Percentiles rank a stretch among this genome's conserved stretches.
phyloP scores from a whole-genome alignment of 2,888 invertebrate species.

The Hermodice carunculata region DNA sequence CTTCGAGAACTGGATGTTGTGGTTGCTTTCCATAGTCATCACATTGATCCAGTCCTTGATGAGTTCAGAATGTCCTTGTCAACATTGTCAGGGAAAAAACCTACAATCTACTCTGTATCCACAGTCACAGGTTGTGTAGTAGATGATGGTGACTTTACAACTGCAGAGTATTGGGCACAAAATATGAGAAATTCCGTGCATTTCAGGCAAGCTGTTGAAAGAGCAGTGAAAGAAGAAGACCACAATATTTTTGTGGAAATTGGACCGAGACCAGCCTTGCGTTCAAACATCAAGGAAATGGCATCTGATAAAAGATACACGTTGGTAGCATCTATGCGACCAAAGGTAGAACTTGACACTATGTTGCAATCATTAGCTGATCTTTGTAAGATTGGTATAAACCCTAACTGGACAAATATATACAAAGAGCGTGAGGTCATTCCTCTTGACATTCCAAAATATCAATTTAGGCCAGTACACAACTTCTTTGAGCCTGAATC shows the following conservation, averaged over 20 bases:
- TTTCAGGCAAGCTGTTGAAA: slow-evolving; percentile 40
- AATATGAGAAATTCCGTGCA: slow-evolving; percentile 50
- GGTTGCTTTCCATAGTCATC: slow-evolving; percentile 52
- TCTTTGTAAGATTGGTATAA: no score
- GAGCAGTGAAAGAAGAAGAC: slow-evolving; percentile 2
- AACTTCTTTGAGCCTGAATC: no score
- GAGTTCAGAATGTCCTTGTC: slow-evolving; percentile 34
- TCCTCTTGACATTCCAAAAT: no score
- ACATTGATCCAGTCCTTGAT: slow-evolving; percentile 37
- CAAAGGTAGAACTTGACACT: no score
- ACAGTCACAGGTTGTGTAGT: slow-evolving; percentile 45
- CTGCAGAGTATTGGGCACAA: slow-evolving; percentile 48
- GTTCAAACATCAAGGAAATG: slow-evolving; percentile 38
- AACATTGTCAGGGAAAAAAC: slow-evolving; percentile 21
- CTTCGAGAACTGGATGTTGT: slow-evolving; percentile 41
- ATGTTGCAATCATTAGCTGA: no score
- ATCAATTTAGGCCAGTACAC: no score
- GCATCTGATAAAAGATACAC: slow-evolving; percentile 17
- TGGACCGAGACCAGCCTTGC: slow-evolving; percentile 50
- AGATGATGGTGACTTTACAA: slow-evolving; percentile 26
- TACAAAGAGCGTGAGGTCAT: no score
- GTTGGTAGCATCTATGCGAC: slow-evolving; percentile 1
- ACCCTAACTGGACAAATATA: no score
- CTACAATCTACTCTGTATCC: slow-evolving; percentile 41
- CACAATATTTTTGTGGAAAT: slow-evolving; percentile 51